Evolutionary conservation across 2,113 vertebrate genomes (phyloP), one percentile per base, ranked within the genome.

Genomic region (Hoplias malabaricus): DNA sequence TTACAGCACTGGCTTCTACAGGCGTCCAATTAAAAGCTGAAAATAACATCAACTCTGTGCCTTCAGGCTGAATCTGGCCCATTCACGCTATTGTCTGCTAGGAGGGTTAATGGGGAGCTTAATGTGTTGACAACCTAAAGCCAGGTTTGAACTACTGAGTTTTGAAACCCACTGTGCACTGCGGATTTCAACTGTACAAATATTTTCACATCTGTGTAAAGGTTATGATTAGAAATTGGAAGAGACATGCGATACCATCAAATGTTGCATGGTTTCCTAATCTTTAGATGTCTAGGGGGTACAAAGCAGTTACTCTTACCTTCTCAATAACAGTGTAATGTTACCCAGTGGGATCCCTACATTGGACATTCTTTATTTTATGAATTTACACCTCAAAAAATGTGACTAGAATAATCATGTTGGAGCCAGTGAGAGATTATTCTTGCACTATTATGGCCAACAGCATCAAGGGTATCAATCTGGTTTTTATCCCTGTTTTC

Each of bases 151-250:
- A 16, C 38, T n/a, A 14, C 14, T 62, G 19, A 14, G 56, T 75
- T 81, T 73, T 77, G 65, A 63, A 69, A 73, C 19, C 38, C 77
- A 84, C 23, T 9, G 5, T 57, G 19, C 77, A 1, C 7, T 21
- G 23, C 25, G 38, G 69, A 50, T 82, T 57, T 62, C 65, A 77
- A 76, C 79, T 71, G 31, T 70, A 31, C 62, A 83, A 85, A 83
- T 77, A 78, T 83, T 86, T 86, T 31, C 38, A 5, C 79, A 42
- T 72, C 62, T 36, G 50, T 79, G 54, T 78, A 57, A 40, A 72
- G 25, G 34, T 76, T 82, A 75, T 61, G 16, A 65, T 53, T 62
- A 40, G 2, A 46, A 34, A 75, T 77, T 27, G 57, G 23, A 77
- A 82, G 43, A 73, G 25, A 84, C 2, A 53, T 53, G 48, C 1